A percentile compares a stretch with the other conserved stretches of the same genome.
Conservation (phyloP, 2,113 vertebrate genomes). For the Pyxicephalus adspersus region DNA sequence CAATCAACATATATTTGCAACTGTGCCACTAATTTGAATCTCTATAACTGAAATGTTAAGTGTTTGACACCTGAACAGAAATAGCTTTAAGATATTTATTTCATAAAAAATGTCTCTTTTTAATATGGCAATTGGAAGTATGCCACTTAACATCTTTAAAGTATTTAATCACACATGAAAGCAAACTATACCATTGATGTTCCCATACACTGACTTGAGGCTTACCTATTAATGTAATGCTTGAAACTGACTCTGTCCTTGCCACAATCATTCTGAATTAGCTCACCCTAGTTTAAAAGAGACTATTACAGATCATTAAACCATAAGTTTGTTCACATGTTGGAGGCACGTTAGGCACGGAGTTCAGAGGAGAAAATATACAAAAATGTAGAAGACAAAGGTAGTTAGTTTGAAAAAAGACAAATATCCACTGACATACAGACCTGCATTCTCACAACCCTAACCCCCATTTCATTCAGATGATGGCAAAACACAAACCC, state of each 20-base stretch:
- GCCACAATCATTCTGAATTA: background rate
- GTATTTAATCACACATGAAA: conserved; percentile 31
- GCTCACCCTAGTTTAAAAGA: background rate
- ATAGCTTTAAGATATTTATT: conserved; percentile 25
- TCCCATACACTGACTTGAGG: background rate
- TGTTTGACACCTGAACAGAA: conserved; percentile 22
- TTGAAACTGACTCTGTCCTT: background rate
- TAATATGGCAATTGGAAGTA: background rate
- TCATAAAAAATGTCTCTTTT: conserved; percentile 3
- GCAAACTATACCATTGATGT: background rate
- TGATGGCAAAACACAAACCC: too few relatives aligned
- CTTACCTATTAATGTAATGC: background rate
- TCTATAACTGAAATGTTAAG: conserved; percentile 19
- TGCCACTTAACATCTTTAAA: background rate
- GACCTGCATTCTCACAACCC: too few relatives aligned
- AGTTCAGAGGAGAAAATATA: too few relatives aligned
- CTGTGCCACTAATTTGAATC: conserved; percentile 14
- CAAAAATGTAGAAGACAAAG: too few relatives aligned
- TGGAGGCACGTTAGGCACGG: too few relatives aligned
- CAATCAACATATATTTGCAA: conserved; percentile 19
- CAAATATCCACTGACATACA: too few relatives aligned
- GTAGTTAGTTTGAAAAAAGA: too few relatives aligned
- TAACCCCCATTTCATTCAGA: too few relatives aligned
- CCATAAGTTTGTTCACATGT: too few relatives aligned
- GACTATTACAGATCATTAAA: too few relatives aligned